phyloP scores from a whole-genome alignment of 2,888 invertebrate genomes.

The Penaeus monodon region DNA sequence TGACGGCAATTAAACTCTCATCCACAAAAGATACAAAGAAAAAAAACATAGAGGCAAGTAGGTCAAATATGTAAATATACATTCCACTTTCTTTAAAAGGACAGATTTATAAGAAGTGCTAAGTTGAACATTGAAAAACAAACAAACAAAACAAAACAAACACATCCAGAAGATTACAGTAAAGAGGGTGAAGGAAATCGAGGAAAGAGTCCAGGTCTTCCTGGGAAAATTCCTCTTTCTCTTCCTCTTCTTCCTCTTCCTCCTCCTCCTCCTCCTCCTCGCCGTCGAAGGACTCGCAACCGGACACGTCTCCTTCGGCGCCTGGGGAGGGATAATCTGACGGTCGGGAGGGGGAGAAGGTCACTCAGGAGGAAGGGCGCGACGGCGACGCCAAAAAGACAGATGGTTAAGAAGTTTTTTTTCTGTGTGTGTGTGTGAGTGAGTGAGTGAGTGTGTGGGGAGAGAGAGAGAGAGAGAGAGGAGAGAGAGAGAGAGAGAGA shows the following conservation, averaged over 20 bases:
- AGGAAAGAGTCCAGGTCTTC: conserved; percentile 31
- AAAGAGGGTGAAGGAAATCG: conserved; percentile 37
- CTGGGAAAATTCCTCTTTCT: conserved; percentile 2
- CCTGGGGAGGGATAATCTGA: conserved; percentile 35
- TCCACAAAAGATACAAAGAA: too few relatives aligned
- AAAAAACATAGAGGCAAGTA: too few relatives aligned
- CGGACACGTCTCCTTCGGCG: conserved; percentile 13
- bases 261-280: conserved; percentile 16
- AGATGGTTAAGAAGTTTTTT: neutral
- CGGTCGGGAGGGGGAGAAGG: too few relatives aligned
- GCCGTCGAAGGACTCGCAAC: conserved; percentile 1
- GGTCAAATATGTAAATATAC: too few relatives aligned
- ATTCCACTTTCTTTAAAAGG: neutral
- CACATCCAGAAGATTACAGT: conserved; percentile 43
- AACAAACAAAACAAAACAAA: neutral
- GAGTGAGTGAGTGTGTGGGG: neutral
- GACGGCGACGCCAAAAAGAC: too few relatives aligned
- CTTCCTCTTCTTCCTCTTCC: conserved; percentile 29
- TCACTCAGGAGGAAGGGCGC: too few relatives aligned
- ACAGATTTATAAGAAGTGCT: neutral
- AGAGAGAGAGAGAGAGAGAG: neutral
- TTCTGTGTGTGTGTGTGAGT: neutral
- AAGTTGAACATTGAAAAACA: neutral
- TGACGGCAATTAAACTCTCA: too few relatives aligned
- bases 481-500: neutral